These are phyloP conservation scores for Hirtodrosophila confusa DNA, from an alignment of 2,888 invertebrate genomes.

Conservation along the genomic window DNA sequence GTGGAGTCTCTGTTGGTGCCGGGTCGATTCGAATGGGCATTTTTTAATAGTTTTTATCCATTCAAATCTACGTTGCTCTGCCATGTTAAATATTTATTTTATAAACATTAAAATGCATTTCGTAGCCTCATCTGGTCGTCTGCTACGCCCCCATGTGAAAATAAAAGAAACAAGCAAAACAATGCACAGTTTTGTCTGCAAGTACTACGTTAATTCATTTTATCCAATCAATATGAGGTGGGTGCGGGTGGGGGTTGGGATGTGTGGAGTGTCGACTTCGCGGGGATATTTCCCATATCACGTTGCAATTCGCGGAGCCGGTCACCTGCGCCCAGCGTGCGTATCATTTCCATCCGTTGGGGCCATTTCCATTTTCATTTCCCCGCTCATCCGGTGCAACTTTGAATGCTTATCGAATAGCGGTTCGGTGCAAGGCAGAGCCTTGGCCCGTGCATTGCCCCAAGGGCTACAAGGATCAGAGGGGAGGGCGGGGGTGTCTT, in stretches of 20 bases:
- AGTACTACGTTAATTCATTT: constrained; percentile 1
- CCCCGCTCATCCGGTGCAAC: constrained; percentile 3
- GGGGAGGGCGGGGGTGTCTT: no score
- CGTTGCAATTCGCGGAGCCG: constrained; percentile 59
- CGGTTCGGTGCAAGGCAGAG: constrained; percentile 68
- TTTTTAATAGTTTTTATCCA: constrained; percentile 9
- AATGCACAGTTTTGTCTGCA: not conserved
- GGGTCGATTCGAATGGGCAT: constrained; percentile 2
- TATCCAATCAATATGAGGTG: no score
- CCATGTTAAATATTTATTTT: constrained; percentile 56
- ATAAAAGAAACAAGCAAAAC: not conserved
- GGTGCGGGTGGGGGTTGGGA: no score
- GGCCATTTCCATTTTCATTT: constrained; percentile 38
- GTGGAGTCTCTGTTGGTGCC: not conserved
- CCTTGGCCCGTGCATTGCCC: constrained; percentile 66
- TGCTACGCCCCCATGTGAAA: no score
- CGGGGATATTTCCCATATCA: constrained; percentile 33
- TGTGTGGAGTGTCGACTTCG: no score
- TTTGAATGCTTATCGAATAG: constrained; percentile 32
- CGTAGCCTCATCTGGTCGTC: not conserved
- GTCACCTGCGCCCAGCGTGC: constrained; percentile 74
- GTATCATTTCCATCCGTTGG: constrained; percentile 38
- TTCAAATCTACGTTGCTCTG: constrained; percentile 18
- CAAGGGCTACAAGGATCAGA: not conserved
- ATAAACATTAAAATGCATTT: constrained; percentile 53